These are phyloP conservation scores for Chaetodon trifascialis DNA, from an alignment of 2,113 vertebrate species.

Conservation along the genomic window DNA sequence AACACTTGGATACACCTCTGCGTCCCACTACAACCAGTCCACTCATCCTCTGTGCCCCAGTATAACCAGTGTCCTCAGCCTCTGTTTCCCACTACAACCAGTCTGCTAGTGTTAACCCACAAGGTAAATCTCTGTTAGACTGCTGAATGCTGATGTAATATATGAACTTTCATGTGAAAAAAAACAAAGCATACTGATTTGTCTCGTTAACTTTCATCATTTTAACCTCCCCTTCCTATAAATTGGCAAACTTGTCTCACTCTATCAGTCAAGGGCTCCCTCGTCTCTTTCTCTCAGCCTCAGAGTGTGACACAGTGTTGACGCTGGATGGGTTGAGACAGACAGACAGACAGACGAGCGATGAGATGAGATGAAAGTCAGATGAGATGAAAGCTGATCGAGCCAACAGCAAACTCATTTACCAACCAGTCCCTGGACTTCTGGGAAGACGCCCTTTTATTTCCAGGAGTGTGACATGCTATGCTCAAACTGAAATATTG, in stretches of 20 bases:
- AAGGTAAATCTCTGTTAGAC: background rate
- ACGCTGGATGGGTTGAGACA: constrained; percentile 60
- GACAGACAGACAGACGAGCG: constrained; percentile 61
- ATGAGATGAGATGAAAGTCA: constrained; percentile 63
- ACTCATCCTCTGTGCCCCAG: no score
- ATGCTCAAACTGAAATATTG: constrained; percentile 10
- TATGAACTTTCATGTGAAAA: background rate
- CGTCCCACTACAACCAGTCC: no score
- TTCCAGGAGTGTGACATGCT: constrained; percentile 24
- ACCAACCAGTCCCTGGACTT: constrained; percentile 19
- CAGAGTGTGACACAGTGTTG: constrained; percentile 58
- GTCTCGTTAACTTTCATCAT: constrained; percentile 16
- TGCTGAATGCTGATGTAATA: background rate
- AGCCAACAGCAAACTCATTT: constrained; percentile 68
- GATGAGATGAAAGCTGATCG: constrained; percentile 70
- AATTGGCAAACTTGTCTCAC: constrained; percentile 45
- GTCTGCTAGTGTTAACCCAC: background rate
- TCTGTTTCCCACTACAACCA: no score
- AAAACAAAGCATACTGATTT: constrained; percentile 1
- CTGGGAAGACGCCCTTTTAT: constrained; percentile 22
- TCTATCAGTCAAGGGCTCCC: constrained; percentile 35
- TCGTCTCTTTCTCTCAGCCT: constrained; percentile 62
- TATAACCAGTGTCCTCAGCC: no score
- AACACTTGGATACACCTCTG: no score
- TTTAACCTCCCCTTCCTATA: constrained; percentile 4